These are phyloP conservation scores for Halocynthia aurantium DNA, from an alignment of 23 tunicate species.

Conservation along the genomic window DNA sequence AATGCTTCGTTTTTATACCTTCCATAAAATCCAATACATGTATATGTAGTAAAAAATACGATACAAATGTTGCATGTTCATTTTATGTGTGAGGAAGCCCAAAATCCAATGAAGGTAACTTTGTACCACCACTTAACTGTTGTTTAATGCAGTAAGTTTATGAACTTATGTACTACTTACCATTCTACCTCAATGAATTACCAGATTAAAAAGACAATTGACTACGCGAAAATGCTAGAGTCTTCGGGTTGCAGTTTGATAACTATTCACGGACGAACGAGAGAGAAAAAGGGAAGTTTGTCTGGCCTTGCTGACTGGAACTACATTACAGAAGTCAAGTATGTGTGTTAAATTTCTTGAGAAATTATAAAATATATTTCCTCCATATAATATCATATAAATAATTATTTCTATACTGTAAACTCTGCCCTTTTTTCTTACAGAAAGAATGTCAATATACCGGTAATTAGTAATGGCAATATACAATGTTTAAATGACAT, in stretches of 20 bases:
- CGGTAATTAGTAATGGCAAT: slow-evolving; percentile 94
- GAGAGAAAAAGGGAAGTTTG: slow-evolving; percentile 47
- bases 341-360: slow-evolving; percentile 1
- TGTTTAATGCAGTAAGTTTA: too few relatives aligned
- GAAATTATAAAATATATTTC: neutral
- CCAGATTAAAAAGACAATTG: slow-evolving; percentile 45
- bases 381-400: neutral
- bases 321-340: slow-evolving; percentile 84
- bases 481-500: slow-evolving; percentile 62
- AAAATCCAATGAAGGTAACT: too few relatives aligned
- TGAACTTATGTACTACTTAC: too few relatives aligned
- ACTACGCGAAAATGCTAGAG: slow-evolving; percentile 90
- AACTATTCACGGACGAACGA: slow-evolving; percentile 93
- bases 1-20: too few relatives aligned
- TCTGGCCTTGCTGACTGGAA: slow-evolving; percentile 87
- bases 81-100: too few relatives aligned
- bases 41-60: too few relatives aligned
- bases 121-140: too few relatives aligned
- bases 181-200: neutral
- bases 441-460: slow-evolving; percentile 49
- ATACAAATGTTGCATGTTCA: too few relatives aligned
- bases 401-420: neutral
- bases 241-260: slow-evolving; percentile 68
- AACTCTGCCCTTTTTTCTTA: neutral
- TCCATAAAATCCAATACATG: too few relatives aligned